Conservation (phyloP, 1,140 invertebrate genomes). For the Ceratosolen solmsi region DNA sequence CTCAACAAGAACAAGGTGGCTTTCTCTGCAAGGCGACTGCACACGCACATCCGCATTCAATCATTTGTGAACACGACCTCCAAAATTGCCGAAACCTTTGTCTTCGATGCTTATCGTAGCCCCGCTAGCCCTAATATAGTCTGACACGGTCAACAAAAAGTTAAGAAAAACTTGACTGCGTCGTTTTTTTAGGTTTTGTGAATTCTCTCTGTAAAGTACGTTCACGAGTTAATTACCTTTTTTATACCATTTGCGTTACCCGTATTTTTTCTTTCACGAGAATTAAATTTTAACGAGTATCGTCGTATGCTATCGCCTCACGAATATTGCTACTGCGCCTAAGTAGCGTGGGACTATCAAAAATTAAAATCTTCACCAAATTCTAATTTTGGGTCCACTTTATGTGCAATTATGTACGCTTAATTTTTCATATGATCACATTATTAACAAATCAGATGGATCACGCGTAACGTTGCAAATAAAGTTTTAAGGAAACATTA, state of each 20-base stretch:
- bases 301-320: background rate
- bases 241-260: slow-evolving; percentile 2
- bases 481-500: background rate
- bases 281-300: background rate
- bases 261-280: background rate
- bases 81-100: slow-evolving; percentile 38
- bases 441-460: background rate
- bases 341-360: background rate
- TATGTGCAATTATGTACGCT: background rate
- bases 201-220: background rate
- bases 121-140: slow-evolving; percentile 5
- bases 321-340: background rate
- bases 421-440: background rate
- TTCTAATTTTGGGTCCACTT: background rate
- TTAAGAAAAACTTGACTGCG: slow-evolving; percentile 12
- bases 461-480: background rate
- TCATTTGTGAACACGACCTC: slow-evolving; percentile 48
- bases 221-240: slow-evolving; percentile 17
- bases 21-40: slow-evolving; percentile 1
- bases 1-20: background rate
- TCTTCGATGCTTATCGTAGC: slow-evolving; percentile 38
- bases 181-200: background rate
- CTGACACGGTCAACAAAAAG: background rate
- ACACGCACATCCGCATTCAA: slow-evolving; percentile 64
- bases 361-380: slow-evolving; percentile 16